Evolutionary conservation across 2,113 vertebrate species (phyloP), one percentile per base, ranked within the genome.

Genomic region (Ceyx melanurus): DNA sequence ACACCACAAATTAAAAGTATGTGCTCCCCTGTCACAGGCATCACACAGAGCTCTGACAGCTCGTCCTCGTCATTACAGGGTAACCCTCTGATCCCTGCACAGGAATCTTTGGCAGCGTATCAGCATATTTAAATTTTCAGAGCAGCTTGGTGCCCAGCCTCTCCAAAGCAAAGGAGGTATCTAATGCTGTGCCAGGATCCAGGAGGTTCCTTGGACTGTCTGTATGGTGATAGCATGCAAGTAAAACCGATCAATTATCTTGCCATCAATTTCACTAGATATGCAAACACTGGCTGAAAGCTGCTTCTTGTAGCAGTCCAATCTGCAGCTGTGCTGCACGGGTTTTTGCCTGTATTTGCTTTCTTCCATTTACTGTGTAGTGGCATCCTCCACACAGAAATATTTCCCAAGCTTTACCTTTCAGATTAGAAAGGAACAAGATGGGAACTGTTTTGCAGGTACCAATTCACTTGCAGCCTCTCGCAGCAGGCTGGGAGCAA

Each of bases 11-110:
- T 14, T 7, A 20, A 5, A 51, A 29, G n/a, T 0, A 16, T 1
- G 3, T 2, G 2, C 10, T 64, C 9, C 9, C 1, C 6, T 57
- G 20, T 6, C 3, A 0, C 25, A 23, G 67, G 50, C 17, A 35
- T 3, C 40, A 15, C 61, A 1, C 2, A 29, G 45, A 20, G 45
- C 53, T 71, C 57, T 0, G 0, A 15, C 53, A 50, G 75, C 65
- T 10, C 10, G 16, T 37, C 37, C 73, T 51, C 61, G 28, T 0
- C 3, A 1, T 11, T 2, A n/a, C 56, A 61, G 86, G 19, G 5
- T 12, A 78, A 42, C 54, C 21, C 87, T 31, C 42, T 0, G 0
- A 23, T 62, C 66, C 54, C 75, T 5, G 3, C 12, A 1, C 66
- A 25, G 83, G 68, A 93, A 61, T 46, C 68, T 25, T 2, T 48